phyloP scores from a whole-genome alignment of 2,113 vertebrate genomes.

The Eonycteris spelaea region DNA sequence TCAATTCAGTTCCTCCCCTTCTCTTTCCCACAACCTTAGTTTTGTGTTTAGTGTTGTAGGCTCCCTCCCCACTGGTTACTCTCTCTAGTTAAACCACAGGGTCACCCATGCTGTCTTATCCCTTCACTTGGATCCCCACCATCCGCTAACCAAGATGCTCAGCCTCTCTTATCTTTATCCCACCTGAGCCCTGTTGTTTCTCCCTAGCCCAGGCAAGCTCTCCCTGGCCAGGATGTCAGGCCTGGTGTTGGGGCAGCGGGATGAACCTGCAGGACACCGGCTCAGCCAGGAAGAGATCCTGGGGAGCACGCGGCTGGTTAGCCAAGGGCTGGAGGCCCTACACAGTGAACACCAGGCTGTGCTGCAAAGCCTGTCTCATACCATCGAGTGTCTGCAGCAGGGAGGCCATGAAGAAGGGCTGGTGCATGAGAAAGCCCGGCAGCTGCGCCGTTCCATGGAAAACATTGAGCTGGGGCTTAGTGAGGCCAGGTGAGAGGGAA shows the following conservation, averaged over 20 bases:
- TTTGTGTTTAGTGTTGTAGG: neutral
- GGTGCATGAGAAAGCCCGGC: conserved; percentile 96
- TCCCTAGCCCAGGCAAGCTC: conserved; percentile 28
- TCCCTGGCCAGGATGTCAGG: conserved; percentile 69
- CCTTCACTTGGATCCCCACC: neutral
- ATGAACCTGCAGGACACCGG: conserved; percentile 93
- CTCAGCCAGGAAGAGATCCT: conserved; percentile 98
- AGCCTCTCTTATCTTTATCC: conserved; percentile 10
- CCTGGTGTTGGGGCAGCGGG: conserved; percentile 80
- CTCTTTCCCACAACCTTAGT: neutral
- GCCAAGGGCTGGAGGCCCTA: conserved; percentile 97
- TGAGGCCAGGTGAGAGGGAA: conserved; percentile 93
- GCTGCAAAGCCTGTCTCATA: conserved; percentile 96
- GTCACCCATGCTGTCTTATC: neutral
- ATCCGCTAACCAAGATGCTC: conserved; percentile 20
- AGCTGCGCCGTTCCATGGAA: conserved; percentile 96
- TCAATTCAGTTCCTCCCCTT: neutral
- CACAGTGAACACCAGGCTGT: conserved; percentile 99
- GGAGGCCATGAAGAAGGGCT: conserved; percentile 96
- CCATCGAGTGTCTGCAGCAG: conserved; percentile 98
- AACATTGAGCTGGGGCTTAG: conserved; percentile 98
- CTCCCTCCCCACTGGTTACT: neutral
- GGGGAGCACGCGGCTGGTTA: conserved; percentile 96
- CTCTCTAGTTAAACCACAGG: neutral
- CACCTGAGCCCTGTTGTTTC: conserved; percentile 1